A percentile compares a stretch with the other conserved stretches of the same genome.
phyloP scores from a whole-genome alignment of 2,888 invertebrate species.

The Clanis bilineata region DNA sequence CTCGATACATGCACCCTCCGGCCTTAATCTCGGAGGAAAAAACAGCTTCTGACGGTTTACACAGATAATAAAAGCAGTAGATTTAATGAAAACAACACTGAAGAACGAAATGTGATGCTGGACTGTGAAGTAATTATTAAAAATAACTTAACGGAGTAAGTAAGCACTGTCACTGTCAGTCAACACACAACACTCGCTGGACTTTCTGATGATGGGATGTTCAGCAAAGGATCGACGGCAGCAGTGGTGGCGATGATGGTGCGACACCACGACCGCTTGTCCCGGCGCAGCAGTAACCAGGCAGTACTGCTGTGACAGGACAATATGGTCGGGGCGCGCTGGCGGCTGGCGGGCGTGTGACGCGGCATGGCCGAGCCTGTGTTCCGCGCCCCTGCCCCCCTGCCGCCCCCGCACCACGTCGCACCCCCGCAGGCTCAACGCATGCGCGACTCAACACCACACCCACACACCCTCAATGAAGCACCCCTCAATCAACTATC shows the following conservation, averaged over 20 bases:
- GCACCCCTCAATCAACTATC: slow-evolving; percentile 74
- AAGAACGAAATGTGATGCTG: slow-evolving; percentile 17
- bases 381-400: slow-evolving; percentile 63
- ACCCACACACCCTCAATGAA: slow-evolving; percentile 70
- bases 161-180: slow-evolving; percentile 23
- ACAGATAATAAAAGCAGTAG: neutral
- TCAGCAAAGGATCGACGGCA: slow-evolving; percentile 13
- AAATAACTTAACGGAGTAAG: slow-evolving; percentile 16
- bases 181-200: slow-evolving; percentile 24
- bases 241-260: slow-evolving; percentile 32
- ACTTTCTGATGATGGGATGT: slow-evolving; percentile 47
- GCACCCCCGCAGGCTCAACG: slow-evolving; percentile 71
- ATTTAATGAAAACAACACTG: slow-evolving; percentile 7
- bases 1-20: slow-evolving; percentile 77
- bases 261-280: slow-evolving; percentile 84
- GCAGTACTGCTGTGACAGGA: slow-evolving; percentile 98
- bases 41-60: slow-evolving; percentile 1
- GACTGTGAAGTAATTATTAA: slow-evolving; percentile 18
- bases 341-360: slow-evolving; percentile 77
- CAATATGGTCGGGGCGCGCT: slow-evolving; percentile 92
- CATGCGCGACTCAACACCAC: slow-evolving; percentile 55
- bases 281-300: slow-evolving; percentile 95
- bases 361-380: slow-evolving; percentile 60
- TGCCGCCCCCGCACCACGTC: slow-evolving; percentile 70
- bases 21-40: slow-evolving; percentile 47